phyloP scores from a whole-genome alignment of 2,888 invertebrate genomes.

The Meloe dianella region DNA sequence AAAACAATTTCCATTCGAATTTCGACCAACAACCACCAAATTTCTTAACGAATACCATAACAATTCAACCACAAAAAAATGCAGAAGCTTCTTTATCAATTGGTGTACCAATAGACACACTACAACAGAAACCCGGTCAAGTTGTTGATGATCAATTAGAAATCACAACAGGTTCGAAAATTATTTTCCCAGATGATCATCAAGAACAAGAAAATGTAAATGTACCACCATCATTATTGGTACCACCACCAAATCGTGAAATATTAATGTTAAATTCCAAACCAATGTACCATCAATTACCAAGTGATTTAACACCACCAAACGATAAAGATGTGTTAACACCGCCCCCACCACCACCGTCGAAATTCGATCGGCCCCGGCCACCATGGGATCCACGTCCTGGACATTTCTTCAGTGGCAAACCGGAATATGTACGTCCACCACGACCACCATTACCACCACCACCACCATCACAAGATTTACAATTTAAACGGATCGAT shows the following conservation, averaged over 20 bases:
- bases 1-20: not conserved
- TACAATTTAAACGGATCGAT: constrained; percentile 57
- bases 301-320: constrained; percentile 60
- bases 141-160: constrained; percentile 56
- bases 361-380: constrained; percentile 51
- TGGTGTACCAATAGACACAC: constrained; percentile 53
- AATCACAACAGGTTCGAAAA: constrained; percentile 47
- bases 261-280: constrained; percentile 56
- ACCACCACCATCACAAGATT: constrained; percentile 35
- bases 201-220: constrained; percentile 33
- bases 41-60: constrained; percentile 45
- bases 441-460: constrained; percentile 49
- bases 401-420: constrained; percentile 58
- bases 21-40: constrained; percentile 37
- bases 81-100: constrained; percentile 58
- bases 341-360: constrained; percentile 4
- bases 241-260: constrained; percentile 45
- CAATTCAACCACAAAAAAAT: constrained; percentile 55
- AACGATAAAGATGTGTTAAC: constrained; percentile 49
- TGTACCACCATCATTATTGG: constrained; percentile 37
- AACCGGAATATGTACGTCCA: constrained; percentile 57
- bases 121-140: constrained; percentile 55
- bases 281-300: constrained; percentile 59
- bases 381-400: constrained; percentile 61
- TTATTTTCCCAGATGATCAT: constrained; percentile 56